Evolutionary conservation across 2,113 vertebrate genomes (phyloP).

Genomic region (Hippocampus mohnikei): DNA sequence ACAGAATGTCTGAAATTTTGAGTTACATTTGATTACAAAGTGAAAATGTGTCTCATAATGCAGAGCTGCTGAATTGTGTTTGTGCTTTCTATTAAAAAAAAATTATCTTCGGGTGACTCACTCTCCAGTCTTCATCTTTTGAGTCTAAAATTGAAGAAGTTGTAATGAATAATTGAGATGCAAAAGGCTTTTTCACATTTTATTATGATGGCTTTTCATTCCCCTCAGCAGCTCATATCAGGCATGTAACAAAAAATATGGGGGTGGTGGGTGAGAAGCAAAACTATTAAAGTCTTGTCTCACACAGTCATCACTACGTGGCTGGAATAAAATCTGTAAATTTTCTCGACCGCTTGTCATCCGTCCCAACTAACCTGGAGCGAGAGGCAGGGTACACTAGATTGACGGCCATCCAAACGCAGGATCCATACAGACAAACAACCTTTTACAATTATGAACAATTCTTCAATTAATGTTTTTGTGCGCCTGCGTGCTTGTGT

Average conservation of each 20-base stretch:
- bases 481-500: neutral
- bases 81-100: neutral
- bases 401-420: no score
- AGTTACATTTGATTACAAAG: neutral
- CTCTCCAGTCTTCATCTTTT: neutral
- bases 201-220: conserved; percentile 20
- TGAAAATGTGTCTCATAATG: neutral
- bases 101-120: neutral
- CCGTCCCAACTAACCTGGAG: no score
- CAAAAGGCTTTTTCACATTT: conserved; percentile 21
- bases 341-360: no score
- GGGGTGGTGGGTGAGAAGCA: neutral
- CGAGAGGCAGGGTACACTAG: no score
- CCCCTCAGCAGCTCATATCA: conserved; percentile 11
- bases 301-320: neutral
- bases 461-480: conserved; percentile 9
- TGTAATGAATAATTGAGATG: conserved; percentile 25
- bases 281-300: neutral
- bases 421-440: neutral
- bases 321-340: no score
- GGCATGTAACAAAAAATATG: neutral
- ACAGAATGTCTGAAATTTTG: neutral
- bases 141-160: conserved; percentile 1
- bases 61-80: neutral
- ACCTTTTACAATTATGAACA: neutral